These are phyloP conservation scores for Oryzias curvinotus DNA, from an alignment of 2,113 vertebrate genomes.

Conservation along the genomic window DNA sequence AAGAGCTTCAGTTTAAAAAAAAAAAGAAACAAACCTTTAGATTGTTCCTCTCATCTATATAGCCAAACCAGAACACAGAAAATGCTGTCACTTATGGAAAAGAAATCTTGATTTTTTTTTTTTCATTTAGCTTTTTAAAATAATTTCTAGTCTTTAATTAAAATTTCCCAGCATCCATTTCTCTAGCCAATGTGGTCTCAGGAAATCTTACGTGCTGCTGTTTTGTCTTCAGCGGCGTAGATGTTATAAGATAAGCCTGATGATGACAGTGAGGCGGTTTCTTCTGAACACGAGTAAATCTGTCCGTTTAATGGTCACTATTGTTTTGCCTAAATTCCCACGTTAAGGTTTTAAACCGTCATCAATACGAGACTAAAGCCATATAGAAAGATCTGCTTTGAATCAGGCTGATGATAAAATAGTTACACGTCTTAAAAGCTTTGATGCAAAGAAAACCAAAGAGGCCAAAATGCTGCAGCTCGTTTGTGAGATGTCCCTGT, in stretches of 20 bases:
- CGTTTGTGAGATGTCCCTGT: conserved; percentile 36
- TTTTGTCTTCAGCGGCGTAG: background rate
- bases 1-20: no score
- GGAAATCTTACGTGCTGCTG: no score
- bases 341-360: conserved; percentile 56
- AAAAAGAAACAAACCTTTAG: no score
- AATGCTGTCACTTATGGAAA: no score
- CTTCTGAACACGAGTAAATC: conserved; percentile 49
- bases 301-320: conserved; percentile 49
- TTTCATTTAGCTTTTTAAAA: no score
- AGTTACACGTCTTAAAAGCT: conserved; percentile 52
- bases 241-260: background rate
- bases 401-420: conserved; percentile 68
- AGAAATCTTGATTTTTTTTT: no score
- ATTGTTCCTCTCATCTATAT: no score
- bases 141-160: no score
- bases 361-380: conserved; percentile 69
- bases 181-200: no score
- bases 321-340: conserved; percentile 61
- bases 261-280: conserved; percentile 1
- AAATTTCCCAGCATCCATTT: no score
- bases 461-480: conserved; percentile 39
- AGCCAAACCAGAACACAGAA: no score
- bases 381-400: conserved; percentile 53
- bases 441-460: conserved; percentile 7